Base-by-base conservation (phyloP, 2,113 vertebrate genomes). In the Solea senegalensis region DNA sequence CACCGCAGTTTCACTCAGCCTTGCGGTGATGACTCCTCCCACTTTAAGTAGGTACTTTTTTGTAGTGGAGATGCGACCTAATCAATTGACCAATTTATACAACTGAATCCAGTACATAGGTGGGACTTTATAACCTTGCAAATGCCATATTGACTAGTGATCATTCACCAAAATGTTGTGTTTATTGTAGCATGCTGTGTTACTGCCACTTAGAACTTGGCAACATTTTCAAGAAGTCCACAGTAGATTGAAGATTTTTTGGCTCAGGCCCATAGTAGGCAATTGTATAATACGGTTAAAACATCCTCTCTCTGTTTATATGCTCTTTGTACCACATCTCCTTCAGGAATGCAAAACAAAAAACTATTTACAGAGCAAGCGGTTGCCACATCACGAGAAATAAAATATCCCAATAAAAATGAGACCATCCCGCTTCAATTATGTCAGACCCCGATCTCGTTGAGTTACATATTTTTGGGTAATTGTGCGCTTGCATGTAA, bases 401-500 rank as follows among this genome's bases (percentile, higher is more conserved):
- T 8, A 62, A 76, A 73, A 58, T 7, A 2, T 50, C 63, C 58
- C 34, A 41, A n/a, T 15, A 46, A 14, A 44, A 44, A 16, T 12
- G 54, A 58, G 14, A 26, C 27, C 53, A 64, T 52, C 44, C 69
- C 45, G 45, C 56, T 53, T 52, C 28, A 60, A 60, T 72, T 21
- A 69, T 15, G 48, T 71, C 68, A 59, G 52, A 59, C 69, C 52
- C 65, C 69, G 45, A 64, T 39, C 65, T 66, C n/a, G 0, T 41
- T 2, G 8, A 67, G 55, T 52, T 43, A 78, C 67, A 56, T 62
- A 54, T 69, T 59, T 85, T 61, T 65, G 53, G 16, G 44, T 34
- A 81, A 79, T 59, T 72, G n/a, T 8, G 48, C 48, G 49, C 43
- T 60, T 15, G 40, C 55, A 39, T 52, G 69, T 46, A 45, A 72